These are phyloP conservation scores for Smittia sp. DNA, from an alignment of 2,888 invertebrate genomes.

Conservation along the genomic window DNA sequence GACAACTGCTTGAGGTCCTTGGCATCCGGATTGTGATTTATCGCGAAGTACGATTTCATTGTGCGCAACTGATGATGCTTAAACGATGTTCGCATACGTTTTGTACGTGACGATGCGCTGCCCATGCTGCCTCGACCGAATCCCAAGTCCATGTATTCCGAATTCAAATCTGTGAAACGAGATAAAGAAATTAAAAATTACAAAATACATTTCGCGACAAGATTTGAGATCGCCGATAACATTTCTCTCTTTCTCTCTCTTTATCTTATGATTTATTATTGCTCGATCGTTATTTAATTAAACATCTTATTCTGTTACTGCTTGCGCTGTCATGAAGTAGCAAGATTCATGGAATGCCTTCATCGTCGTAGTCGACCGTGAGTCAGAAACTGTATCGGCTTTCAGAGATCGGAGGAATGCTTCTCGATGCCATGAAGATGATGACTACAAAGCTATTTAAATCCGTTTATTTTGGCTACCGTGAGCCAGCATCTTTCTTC, in stretches of 20 bases:
- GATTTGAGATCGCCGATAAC: background rate
- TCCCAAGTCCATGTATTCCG: slow-evolving; percentile 82
- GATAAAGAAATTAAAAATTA: slow-evolving; percentile 23
- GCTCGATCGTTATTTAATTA: slow-evolving; percentile 35
- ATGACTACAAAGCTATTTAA: slow-evolving; percentile 20
- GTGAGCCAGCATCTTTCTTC: slow-evolving; percentile 24
- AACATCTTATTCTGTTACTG: slow-evolving; percentile 3
- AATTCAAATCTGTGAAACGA: slow-evolving; percentile 70
- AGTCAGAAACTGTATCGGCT: slow-evolving; percentile 17
- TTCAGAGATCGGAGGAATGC: background rate
- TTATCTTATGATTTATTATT: slow-evolving; percentile 35
- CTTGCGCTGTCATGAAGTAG: slow-evolving; percentile 29
- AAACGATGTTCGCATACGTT: slow-evolving; percentile 94
- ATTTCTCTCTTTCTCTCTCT: background rate
- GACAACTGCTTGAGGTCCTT: slow-evolving; percentile 94
- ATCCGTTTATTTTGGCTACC: slow-evolving; percentile 34
- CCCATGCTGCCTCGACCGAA: slow-evolving; percentile 60
- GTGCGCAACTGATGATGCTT: slow-evolving; percentile 78
- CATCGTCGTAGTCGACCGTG: background rate
- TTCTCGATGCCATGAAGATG: slow-evolving; percentile 7
- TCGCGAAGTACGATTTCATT: slow-evolving; percentile 95
- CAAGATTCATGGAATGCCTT: slow-evolving; percentile 20
- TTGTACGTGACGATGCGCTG: slow-evolving; percentile 58
- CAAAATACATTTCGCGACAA: background rate
- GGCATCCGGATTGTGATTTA: slow-evolving; percentile 97